A percentile compares a stretch with the other conserved stretches of the same genome.
Conservation (phyloP, 2,888 invertebrate genomes). For the Drosophila paranaensis region DNA sequence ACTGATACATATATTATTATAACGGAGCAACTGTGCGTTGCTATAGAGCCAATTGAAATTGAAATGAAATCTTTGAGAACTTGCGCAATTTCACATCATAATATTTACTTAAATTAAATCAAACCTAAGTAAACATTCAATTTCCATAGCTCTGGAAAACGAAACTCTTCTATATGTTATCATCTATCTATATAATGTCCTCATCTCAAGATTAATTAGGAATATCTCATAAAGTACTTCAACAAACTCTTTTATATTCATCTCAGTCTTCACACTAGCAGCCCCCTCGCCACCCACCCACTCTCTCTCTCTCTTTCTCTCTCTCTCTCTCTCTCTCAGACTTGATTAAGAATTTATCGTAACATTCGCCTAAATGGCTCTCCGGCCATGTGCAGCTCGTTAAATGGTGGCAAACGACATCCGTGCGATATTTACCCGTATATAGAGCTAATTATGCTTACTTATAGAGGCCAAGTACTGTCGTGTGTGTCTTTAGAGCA, state of each 20-base stretch:
- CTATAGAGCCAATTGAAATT: not conserved
- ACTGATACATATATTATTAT: not conserved
- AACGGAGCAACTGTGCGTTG: not conserved
- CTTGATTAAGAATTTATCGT: conserved; percentile 8
- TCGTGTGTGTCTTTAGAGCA: conserved; percentile 39
- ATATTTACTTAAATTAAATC: no score
- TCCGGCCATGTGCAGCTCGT: conserved; percentile 13
- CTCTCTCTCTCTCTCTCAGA: no score
- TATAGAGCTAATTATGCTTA: conserved; percentile 35
- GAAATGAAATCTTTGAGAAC: not conserved
- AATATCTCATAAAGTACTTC: not conserved
- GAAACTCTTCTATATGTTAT: no score
- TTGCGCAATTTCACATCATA: no score
- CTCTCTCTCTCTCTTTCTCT: no score
- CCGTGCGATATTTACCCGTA: conserved; percentile 16
- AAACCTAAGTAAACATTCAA: no score
- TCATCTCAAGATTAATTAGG: no score
- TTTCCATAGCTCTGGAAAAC: no score
- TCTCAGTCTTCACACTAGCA: not conserved
- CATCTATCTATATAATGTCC: no score
- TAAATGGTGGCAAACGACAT: conserved; percentile 7
- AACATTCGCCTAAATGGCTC: not conserved
- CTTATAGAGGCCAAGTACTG: conserved; percentile 29
- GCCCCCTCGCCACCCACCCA: not conserved
- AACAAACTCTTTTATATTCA: not conserved